Base-by-base conservation (phyloP, 2,888 invertebrate genomes). In the Lycia hirtaria region DNA sequence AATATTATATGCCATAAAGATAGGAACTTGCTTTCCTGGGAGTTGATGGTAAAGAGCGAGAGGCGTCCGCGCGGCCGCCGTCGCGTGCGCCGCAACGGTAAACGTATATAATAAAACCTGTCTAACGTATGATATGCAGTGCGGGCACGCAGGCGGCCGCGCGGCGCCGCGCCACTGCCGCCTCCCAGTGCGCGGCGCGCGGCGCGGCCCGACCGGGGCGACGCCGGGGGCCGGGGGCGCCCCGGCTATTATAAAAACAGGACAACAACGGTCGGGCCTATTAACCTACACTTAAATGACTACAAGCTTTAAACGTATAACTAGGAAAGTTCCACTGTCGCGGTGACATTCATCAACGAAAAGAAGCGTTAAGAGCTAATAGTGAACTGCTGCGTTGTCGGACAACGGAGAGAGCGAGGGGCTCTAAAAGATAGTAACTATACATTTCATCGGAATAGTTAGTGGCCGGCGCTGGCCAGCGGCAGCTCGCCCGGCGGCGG, bases 1-100 rank as follows among this genome's bases (percentile, higher is more conserved):
- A 92, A 92, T 92, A 92, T 92, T 92, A 92, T 92, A 92, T 92
- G 92, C 92, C 92, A 92, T 92, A 92, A 92, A 92, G 92, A 92
- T 92, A 92, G 92, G 92, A 92, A 92, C 92, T 92, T 92, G 92
- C 90, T 92, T 92, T 91, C 88, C 92, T 92, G 92, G 92, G 92
- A 89, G 90, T 87, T 84, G 92, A 91, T 92, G 92, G 77, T 88
- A 84, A 75, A 80, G 76, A 76, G 83, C 78, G 72, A 69, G 77
- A 73, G 71, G 81, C 88, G 88, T 83, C 88, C 82, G 82, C 81
- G 74, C 82, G 85, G 85, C 88, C 87, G 89, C 88, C 76, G 72
- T 76, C 78, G 78, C 85, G 81, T 74, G 81, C 78, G 63, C 83
- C 87, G 85, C 88, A 83, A 87, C 90, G 88, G 85, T 88, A 88